These are phyloP conservation scores for Sitta europaea DNA, from an alignment of 2,113 vertebrate genomes.

Conservation along the genomic window DNA sequence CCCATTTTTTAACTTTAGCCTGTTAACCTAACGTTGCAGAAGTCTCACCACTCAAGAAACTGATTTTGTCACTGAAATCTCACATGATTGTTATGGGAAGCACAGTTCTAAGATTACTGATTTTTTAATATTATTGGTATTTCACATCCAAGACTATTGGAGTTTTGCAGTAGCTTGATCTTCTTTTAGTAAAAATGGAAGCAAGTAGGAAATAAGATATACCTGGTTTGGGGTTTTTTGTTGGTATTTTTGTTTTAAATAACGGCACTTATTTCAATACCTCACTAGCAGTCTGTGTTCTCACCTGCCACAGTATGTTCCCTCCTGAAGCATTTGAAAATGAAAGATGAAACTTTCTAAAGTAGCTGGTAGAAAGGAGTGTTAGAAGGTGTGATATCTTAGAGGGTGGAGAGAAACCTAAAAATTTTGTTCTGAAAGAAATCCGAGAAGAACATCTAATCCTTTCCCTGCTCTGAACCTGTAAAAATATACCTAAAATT, in stretches of 20 bases:
- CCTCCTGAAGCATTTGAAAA: not conserved
- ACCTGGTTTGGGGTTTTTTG: not conserved
- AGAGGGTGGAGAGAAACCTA: not conserved
- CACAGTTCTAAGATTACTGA: not conserved
- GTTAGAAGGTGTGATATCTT: not conserved
- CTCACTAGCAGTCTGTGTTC: not conserved
- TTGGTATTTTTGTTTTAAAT: not conserved
- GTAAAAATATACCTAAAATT: not conserved
- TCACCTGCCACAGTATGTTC: not conserved
- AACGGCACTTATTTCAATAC: not conserved
- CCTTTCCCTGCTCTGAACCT: not conserved
- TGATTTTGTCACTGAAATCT: not conserved
- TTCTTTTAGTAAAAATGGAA: not conserved
- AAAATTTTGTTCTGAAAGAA: not conserved
- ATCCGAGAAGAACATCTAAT: not conserved
- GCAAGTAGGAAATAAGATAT: not conserved
- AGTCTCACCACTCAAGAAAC: not conserved
- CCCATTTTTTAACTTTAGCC: not conserved
- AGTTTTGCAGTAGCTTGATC: not conserved
- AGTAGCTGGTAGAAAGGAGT: not conserved
- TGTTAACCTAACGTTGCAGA: not conserved
- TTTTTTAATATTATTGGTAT: not conserved
- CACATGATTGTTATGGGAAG: not conserved
- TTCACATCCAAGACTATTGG: not conserved
- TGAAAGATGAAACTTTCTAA: not conserved